Evolutionary conservation across 1,140 invertebrate species (phyloP).

Genomic region (Drosophila saltans): DNA sequence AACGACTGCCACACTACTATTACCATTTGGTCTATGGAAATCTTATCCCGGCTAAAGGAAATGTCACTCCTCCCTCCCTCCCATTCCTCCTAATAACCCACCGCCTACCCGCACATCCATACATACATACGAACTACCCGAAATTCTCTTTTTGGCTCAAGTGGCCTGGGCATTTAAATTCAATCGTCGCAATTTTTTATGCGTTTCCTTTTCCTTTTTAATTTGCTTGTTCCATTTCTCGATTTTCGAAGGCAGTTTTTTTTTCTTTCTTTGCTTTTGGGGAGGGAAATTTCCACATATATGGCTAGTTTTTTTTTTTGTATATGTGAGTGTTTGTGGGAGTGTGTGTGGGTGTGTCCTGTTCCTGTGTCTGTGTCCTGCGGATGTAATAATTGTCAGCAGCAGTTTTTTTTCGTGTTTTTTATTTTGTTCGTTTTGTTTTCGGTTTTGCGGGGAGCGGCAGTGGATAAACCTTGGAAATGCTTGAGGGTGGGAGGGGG

Average conservation of each 20-base stretch:
- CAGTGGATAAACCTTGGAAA: background rate
- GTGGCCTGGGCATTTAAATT: constrained; percentile 74
- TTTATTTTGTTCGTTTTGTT: background rate
- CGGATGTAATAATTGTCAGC: constrained; percentile 80
- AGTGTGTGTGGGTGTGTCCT: constrained; percentile 23
- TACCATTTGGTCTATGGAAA: constrained; percentile 22
- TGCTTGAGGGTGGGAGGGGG: no score
- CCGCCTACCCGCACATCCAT: background rate
- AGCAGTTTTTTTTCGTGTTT: constrained; percentile 58
- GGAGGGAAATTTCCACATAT: constrained; percentile 30
- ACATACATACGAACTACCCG: constrained; percentile 19
- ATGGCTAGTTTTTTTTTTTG: constrained; percentile 45
- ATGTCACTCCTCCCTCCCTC: constrained; percentile 28
- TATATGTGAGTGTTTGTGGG: constrained; percentile 16
- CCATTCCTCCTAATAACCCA: constrained; percentile 12
- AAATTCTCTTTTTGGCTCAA: constrained; percentile 44
- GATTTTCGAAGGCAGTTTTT: constrained; percentile 10
- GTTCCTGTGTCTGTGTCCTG: constrained; percentile 53
- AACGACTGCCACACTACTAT: constrained; percentile 33
- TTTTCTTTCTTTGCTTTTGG: background rate
- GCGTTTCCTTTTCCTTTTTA: constrained; percentile 77
- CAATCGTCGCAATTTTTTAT: constrained; percentile 76
- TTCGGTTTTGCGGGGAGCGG: background rate
- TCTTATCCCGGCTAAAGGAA: constrained; percentile 49
- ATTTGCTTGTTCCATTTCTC: constrained; percentile 61